phyloP scores from a whole-genome alignment of 2,113 vertebrate genomes.

The Melozone crissalis region DNA sequence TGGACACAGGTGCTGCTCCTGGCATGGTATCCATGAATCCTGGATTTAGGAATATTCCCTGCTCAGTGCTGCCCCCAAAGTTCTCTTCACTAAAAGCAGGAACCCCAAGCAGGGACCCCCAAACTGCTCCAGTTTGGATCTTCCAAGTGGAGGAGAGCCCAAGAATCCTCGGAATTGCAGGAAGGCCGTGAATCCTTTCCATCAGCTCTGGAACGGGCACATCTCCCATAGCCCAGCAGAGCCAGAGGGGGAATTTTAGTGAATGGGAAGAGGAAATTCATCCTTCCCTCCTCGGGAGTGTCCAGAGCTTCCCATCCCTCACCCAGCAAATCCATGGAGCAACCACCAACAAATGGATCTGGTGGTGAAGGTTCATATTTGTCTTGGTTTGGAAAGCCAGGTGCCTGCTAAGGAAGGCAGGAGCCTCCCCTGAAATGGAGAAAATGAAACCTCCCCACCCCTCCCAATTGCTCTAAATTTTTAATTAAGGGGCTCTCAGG shows the following conservation, averaged over 20 bases:
- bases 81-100: not conserved
- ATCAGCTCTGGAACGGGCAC: not conserved
- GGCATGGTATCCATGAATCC: too few species aligned
- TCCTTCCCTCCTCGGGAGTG: fast-evolving
- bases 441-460: too few species aligned
- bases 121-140: not conserved
- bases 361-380: not conserved
- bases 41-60: not conserved
- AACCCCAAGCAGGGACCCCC: not conserved
- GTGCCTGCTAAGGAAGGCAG: too few species aligned
- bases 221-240: not conserved
- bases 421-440: too few species aligned
- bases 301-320: not conserved
- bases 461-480: too few species aligned
- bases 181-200: not conserved
- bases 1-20: not conserved
- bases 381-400: too few species aligned
- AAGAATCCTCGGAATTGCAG: not conserved
- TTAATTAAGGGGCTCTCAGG: too few species aligned
- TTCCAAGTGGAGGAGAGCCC: not conserved
- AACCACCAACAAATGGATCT: not conserved
- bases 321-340: not conserved
- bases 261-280: too few species aligned
- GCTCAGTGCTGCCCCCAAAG: fast-evolving
- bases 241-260: not conserved